A percentile compares a stretch with the other conserved stretches of the same genome.
Conservation (phyloP, 2,888 invertebrate genomes). For the Mythimna impura region DNA sequence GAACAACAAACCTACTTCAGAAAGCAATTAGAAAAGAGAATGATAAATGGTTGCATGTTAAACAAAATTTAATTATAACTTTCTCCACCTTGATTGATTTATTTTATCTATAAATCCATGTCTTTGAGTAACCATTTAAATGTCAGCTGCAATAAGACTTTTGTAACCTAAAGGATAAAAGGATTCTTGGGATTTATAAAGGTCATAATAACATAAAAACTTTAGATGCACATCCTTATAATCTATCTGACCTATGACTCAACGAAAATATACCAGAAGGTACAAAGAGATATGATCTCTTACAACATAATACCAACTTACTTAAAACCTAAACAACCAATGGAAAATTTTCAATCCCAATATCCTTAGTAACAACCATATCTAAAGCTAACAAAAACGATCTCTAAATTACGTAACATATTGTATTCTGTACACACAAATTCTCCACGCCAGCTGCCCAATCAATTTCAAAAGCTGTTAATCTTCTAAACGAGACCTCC, state of each 20-base stretch:
- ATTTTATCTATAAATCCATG: not conserved
- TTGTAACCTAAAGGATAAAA: not conserved
- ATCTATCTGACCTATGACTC: not conserved
- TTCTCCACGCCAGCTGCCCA: constrained; percentile 1
- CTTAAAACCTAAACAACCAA: too few species aligned
- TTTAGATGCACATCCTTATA: not conserved
- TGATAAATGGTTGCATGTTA: not conserved
- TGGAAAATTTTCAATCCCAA: not conserved
- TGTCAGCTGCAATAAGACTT: too few species aligned
- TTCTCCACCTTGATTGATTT: not conserved
- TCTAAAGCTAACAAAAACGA: constrained; percentile 3
- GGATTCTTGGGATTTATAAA: not conserved
- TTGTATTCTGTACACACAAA: constrained; percentile 9
- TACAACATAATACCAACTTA: not conserved
- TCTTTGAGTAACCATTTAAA: not conserved
- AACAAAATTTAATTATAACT: not conserved
- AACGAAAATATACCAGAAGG: too few species aligned
- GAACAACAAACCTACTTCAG: too few species aligned
- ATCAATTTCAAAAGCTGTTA: constrained; percentile 18
- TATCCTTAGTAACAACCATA: constrained; percentile 13
- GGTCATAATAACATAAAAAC: not conserved
- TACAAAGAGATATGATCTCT: not conserved
- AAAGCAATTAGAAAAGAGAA: not conserved
- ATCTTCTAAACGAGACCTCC: constrained; percentile 32
- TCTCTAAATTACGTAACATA: constrained; percentile 11